Evolutionary conservation across 1,140 invertebrate genomes (phyloP).

Genomic region (Mylabris phalerata): DNA sequence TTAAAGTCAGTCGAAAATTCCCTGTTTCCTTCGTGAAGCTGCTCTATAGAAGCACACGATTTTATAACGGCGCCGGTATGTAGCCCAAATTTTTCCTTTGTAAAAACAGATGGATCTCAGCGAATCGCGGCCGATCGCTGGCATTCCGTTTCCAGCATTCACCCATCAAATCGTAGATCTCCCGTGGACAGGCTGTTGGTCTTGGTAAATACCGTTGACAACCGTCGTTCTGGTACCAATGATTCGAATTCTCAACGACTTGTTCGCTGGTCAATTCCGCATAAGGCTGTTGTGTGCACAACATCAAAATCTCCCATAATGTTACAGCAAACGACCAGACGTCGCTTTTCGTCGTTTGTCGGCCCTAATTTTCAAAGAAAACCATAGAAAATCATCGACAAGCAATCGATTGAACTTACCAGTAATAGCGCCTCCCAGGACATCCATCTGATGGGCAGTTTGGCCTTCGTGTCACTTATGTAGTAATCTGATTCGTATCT

Average conservation of each 20-base stretch:
- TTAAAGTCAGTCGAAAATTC: neutral
- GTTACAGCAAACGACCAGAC: conserved; percentile 76
- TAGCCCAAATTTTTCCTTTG: conserved; percentile 78
- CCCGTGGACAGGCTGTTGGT: conserved; percentile 74
- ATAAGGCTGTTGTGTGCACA: conserved; percentile 64
- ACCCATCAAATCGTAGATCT: conserved; percentile 82
- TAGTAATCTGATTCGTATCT: conserved; percentile 79
- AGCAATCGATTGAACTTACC: conserved; percentile 48
- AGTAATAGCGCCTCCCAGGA: conserved; percentile 78
- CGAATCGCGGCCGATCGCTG: conserved; percentile 71
- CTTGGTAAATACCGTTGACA: conserved; percentile 61
- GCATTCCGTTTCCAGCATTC: conserved; percentile 84
- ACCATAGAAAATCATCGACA: neutral
- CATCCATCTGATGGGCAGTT: conserved; percentile 72
- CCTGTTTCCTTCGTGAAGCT: neutral
- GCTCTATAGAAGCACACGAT: neutral
- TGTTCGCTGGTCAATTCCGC: conserved; percentile 68
- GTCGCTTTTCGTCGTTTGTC: conserved; percentile 63
- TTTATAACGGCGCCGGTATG: conserved; percentile 43
- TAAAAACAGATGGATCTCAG: conserved; percentile 80
- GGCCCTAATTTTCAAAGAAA: conserved; percentile 48
- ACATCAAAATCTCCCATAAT: conserved; percentile 70
- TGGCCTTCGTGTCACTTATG: conserved; percentile 71
- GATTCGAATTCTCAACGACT: conserved; percentile 66
- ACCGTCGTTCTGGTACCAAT: conserved; percentile 51